Base-by-base conservation (phyloP, 2,113 vertebrate species). In the Gadus macrocephalus region DNA sequence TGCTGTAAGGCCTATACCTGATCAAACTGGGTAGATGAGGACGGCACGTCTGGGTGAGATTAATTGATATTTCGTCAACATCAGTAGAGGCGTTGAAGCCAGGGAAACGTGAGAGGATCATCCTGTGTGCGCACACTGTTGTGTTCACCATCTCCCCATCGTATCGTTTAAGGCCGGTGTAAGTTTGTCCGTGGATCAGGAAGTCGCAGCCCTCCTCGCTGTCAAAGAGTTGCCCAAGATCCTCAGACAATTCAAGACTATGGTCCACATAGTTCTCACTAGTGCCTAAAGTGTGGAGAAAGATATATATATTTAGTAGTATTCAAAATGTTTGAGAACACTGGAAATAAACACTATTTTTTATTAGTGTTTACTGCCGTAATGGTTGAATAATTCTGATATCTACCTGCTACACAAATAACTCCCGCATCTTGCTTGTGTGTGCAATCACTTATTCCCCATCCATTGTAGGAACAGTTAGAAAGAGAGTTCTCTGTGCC, bases 341-440 rank as follows among this genome's bases (percentile, higher is more conserved):
- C 25, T 25, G 11, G 42, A 49, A 49, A 49, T 14, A 14, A 49
- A 49, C 42, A 49, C 8, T 20, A 20, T 20, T 20, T 49, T 11
- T 49, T 49, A 9, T 7, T 14, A 12, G 42, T 49, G 2, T 35
- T 35, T 49, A 14, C 5, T 14, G 20, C 3, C 22, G 72, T 67
- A 35, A 35, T 35, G 31, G 31, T 35, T 7, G 31, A 56, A 56
- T 15, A 56, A 56, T 20, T 62, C 4, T 3, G 20, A 67, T 53
- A 70, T 74, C 2, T 69, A 74, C 91, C 75, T 71, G 19, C 61
- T 64, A 90, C 75, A 77, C 94, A 94, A 42, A 86, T 9, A 2
- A 91, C 91, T 0, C 90, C 81, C 0, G 91, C 93, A 0, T 93
- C 93, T 53, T 92, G 81, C 16, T 83, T 75, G 20, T 94, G 93